phyloP scores from a whole-genome alignment of 2,888 invertebrate genomes.

The Hyppa rectilinea region DNA sequence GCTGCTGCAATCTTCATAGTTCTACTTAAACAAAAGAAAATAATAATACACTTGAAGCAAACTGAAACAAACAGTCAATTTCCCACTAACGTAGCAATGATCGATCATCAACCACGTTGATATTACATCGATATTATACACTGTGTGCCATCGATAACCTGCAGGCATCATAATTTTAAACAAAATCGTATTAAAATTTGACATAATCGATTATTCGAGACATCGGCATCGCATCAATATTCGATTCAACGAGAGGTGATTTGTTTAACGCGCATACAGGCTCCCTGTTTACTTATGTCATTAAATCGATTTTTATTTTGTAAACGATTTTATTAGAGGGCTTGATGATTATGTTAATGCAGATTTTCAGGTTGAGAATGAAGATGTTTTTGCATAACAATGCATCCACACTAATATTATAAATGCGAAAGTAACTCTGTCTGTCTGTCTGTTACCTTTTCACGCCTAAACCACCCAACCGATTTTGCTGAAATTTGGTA shows the following conservation, averaged over 20 bases:
- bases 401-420: too few relatives aligned
- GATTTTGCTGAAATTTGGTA: too few relatives aligned
- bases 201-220: slow-evolving; percentile 73
- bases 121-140: slow-evolving; percentile 65
- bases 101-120: slow-evolving; percentile 62
- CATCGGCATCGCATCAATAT: slow-evolving; percentile 67
- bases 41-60: slow-evolving; percentile 20
- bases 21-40: slow-evolving; percentile 11
- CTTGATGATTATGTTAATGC: slow-evolving; percentile 56
- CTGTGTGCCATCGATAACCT: slow-evolving; percentile 50
- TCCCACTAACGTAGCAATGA: slow-evolving; percentile 53
- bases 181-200: slow-evolving; percentile 76
- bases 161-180: slow-evolving; percentile 63
- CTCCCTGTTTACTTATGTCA: slow-evolving; percentile 77
- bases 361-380: slow-evolving; percentile 37
- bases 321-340: slow-evolving; percentile 71
- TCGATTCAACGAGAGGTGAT: slow-evolving; percentile 73
- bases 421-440: too few relatives aligned
- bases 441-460: too few relatives aligned
- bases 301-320: slow-evolving; percentile 74
- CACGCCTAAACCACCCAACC: too few relatives aligned
- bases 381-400: slow-evolving; percentile 23
- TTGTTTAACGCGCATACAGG: slow-evolving; percentile 71
- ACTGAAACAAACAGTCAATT: slow-evolving; percentile 48
- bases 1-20: not conserved